Evolutionary conservation across 2,888 invertebrate species (phyloP).

Genomic region (Drosophila kanekoi): DNA sequence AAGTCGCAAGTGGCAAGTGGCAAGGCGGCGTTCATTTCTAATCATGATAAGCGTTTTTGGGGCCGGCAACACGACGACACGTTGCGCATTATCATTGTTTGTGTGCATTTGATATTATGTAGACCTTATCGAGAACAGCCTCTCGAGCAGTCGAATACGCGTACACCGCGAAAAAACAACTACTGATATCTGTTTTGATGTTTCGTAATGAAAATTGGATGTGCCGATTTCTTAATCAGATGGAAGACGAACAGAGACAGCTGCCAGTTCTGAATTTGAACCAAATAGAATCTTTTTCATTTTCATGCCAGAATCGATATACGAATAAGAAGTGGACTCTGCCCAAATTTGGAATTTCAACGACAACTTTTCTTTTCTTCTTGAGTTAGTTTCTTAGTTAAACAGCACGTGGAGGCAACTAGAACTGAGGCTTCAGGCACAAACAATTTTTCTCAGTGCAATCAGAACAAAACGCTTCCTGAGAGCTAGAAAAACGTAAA

Average conservation of each 20-base stretch:
- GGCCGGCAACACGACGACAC: constrained; percentile 30
- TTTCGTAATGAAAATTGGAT: constrained; percentile 1
- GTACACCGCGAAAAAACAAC: neutral
- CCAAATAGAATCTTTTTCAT: too few species aligned
- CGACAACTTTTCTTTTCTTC: too few species aligned
- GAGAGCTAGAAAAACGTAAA: neutral
- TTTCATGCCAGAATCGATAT: too few species aligned
- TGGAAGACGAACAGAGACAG: neutral
- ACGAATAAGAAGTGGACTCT: too few species aligned
- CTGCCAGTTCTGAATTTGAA: neutral
- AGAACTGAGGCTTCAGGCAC: too few species aligned
- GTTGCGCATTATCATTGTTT: constrained; percentile 62
- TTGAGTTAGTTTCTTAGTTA: too few species aligned
- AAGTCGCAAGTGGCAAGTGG: constrained; percentile 7
- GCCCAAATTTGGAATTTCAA: too few species aligned
- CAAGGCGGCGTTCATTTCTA: constrained; percentile 50
- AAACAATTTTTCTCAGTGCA: neutral
- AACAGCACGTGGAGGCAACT: too few species aligned
- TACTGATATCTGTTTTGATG: neutral
- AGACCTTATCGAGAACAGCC: constrained; percentile 37
- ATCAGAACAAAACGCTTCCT: neutral
- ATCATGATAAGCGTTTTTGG: constrained; percentile 65
- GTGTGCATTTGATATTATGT: constrained; percentile 43
- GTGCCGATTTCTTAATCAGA: neutral
- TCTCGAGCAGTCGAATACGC: constrained; percentile 6